Evolutionary conservation across 2,113 vertebrate genomes (phyloP).

Genomic region (Eulemur macaco): DNA sequence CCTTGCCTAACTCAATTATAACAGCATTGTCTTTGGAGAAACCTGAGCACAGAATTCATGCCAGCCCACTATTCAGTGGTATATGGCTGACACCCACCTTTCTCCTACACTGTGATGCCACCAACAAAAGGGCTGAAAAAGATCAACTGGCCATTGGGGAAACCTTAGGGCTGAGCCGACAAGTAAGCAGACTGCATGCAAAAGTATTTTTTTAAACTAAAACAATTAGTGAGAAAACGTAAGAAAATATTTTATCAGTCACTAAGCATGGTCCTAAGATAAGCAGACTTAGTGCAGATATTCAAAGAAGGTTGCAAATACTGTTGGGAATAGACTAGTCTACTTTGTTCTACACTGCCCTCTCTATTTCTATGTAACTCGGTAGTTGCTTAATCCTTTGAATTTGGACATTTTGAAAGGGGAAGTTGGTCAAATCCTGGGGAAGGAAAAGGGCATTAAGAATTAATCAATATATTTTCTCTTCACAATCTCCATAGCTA

Average conservation of each 20-base stretch:
- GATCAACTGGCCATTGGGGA: not conserved
- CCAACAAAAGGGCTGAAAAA: not conserved
- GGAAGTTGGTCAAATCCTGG: not conserved
- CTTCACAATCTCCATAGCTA: not conserved
- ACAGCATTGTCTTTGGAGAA: not conserved
- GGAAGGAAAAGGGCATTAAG: not conserved
- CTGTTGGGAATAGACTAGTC: not conserved
- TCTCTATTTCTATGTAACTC: not conserved
- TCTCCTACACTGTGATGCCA: not conserved
- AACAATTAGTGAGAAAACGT: not conserved
- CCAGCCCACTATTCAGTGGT: not conserved
- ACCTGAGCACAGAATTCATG: not conserved
- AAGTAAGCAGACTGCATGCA: not conserved
- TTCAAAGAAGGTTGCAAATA: not conserved
- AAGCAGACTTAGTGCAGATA: not conserved
- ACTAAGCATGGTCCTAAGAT: not conserved
- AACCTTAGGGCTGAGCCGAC: not conserved
- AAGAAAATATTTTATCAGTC: not conserved
- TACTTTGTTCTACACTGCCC: not conserved
- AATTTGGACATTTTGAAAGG: not conserved
- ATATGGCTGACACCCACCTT: not conserved
- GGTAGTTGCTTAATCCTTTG: not conserved
- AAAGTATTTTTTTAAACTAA: not conserved
- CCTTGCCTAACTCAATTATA: not conserved
- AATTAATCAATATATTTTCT: not conserved